Evolutionary conservation across 2,888 invertebrate genomes (phyloP), one percentile per base, ranked within the genome.

Genomic region (Dryobota labecula): DNA sequence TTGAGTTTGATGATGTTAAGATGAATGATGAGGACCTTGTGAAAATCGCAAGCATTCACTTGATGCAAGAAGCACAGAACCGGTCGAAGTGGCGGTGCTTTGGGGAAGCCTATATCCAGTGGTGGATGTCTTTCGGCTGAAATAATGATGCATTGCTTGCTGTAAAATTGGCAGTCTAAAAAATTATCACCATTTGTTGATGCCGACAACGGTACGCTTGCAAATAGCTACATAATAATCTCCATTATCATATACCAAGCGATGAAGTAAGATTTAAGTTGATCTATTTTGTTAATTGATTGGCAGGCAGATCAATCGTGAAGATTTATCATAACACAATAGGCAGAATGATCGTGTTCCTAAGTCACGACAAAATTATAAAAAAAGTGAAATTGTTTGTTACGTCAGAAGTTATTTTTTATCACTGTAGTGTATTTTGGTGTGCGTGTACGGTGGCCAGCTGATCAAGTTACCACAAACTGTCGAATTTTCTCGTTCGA

Each of bases 331-430:
- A 27, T 41, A n/a, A 47, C 47, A 73, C 71, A 72, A 78, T 70
- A 61, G 67, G 72, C 43, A 47, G 73, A 69, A 30, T 18, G 7
- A n/a, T 80, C 81, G 74, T 83, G 81, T 64, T 0, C 20, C 36
- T 30, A 7, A 70, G 78, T 87, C 87, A 87, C 87, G 87, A 86
- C 62, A 61, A 18, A 69, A 57, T 51, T 36, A 15, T 49, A 24
- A 0, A 70, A 85, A 84, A 86, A 87, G 87, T 87, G 87, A 87
- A 88, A 87, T 77, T 76, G 43, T 43, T 54, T 60, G n/a, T 84
- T 84, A 36, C 83, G 58, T 84, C 64, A 79, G 9, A 30, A 57
- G 18, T 65, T 49, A 45, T 30, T 38, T 63, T 75, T 70, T 64
- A 58, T 58, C 65, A 74, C 24, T 47, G 27, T 43, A 62, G 33